A percentile compares a stretch with the other conserved stretches of the same genome.
Evolutionary conservation across 2,113 vertebrate species (phyloP).

Genomic region (Myanophis thanlyinensis): DNA sequence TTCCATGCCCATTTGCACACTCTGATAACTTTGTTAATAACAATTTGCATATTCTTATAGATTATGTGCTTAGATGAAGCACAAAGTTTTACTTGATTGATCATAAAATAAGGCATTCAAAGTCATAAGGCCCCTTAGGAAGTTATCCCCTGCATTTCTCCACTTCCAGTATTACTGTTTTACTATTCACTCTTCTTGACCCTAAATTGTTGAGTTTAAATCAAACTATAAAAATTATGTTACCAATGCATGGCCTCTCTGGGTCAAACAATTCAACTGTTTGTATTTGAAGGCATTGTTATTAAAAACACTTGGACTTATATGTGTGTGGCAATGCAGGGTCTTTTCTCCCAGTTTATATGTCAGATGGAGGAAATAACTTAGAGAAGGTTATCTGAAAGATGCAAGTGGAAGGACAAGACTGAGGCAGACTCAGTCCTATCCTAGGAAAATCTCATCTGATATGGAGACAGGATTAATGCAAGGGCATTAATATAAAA

Average conservation of each 20-base stretch:
- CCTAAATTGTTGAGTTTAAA: background rate
- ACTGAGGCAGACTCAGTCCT: background rate
- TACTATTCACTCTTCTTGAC: background rate
- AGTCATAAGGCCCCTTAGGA: background rate
- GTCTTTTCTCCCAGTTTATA: background rate
- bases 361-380: background rate
- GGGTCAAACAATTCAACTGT: background rate
- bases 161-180: background rate
- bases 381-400: background rate
- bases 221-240: background rate
- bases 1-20: conserved; percentile 21
- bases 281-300: background rate
- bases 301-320: background rate
- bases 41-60: conserved; percentile 21
- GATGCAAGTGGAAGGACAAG: background rate
- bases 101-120: conserved; percentile 4
- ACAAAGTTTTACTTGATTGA: background rate
- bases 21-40: conserved; percentile 19
- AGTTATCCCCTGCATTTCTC: background rate
- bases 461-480: background rate
- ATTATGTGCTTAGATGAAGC: background rate
- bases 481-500: background rate
- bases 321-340: background rate
- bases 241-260: background rate
- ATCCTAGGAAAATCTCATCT: background rate